Conservation (phyloP, 2,113 vertebrate species). For the Tenebrosternarchus preto region DNA sequence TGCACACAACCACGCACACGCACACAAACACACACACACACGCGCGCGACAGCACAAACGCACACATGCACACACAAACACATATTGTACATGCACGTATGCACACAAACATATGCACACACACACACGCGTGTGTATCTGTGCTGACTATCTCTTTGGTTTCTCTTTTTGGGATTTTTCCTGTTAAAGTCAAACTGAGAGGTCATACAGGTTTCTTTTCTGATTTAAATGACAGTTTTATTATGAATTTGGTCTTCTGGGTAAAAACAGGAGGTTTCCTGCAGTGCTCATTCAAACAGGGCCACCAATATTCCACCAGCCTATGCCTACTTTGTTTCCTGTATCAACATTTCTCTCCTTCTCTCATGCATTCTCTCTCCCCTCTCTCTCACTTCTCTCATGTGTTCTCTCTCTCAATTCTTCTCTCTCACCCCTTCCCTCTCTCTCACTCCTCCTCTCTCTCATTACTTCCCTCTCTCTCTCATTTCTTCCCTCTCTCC, state of each 20-base stretch:
- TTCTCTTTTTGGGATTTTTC: too few relatives aligned
- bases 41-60: too few relatives aligned
- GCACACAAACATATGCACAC: too few relatives aligned
- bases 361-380: too few relatives aligned
- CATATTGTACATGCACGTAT: too few relatives aligned
- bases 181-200: too few relatives aligned
- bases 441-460: not conserved
- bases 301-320: not conserved
- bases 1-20: too few relatives aligned
- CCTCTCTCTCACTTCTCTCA: not conserved
- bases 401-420: too few relatives aligned
- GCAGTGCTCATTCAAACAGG: not conserved
- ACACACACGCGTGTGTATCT: too few relatives aligned
- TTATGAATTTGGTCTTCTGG: not conserved
- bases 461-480: not conserved
- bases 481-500: not conserved
- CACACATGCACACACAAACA: too few relatives aligned
- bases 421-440: not conserved
- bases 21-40: too few relatives aligned
- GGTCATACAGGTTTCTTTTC: not conserved
- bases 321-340: not conserved
- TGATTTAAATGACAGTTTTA: not conserved
- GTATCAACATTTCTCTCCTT: not conserved
- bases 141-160: too few relatives aligned
- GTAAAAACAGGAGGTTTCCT: not conserved